Evolutionary conservation across 2,888 invertebrate species (phyloP), one percentile per base, ranked within the genome.

Genomic region (Ormyrus labotus): DNA sequence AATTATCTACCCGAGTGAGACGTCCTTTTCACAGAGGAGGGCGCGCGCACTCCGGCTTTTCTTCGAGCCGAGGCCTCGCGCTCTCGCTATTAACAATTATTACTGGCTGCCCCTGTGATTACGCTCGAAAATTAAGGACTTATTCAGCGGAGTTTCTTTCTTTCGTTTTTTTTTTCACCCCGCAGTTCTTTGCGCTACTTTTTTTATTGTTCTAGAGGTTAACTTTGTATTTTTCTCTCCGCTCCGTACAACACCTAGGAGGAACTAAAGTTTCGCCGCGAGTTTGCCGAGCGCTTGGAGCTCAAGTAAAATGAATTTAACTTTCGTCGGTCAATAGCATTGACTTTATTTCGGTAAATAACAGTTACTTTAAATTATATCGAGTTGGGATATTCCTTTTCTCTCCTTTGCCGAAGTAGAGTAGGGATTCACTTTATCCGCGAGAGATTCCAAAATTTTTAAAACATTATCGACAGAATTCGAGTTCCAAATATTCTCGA

Each of bases 251-350:
- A 63, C 55, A 69, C 61, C 61, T 69, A 19, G 51, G 9, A 10
- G 19, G 11, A 69, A 11, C 60, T 48, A 55, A 34, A 76, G 68
- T 55, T 69, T 69, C 53, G 53, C 50, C 55, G n/a, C 34, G 69
- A 76, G 61, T 76, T 76, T 61, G 11, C 55, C 8, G 61, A 53
- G 68, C 53, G 13, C 48, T 13, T 48, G 61, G 11, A 63, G 76
- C 63, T 69, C 9, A 55, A 76, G 68, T 69, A 69, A 69, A 76
- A 63, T 55, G 61, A 69, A 76, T 76, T 69, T 61, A 67, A 75
- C 60, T 75, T 75, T 68, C 61, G n/a, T 55, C 67, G 67, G 67
- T 68, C 75, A 68, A 75, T 75, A 75, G 34, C 69, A 63, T 76
- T 69, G 69, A 76, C 69, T 61, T 63, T 76, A 61, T 76, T 75